Base-by-base conservation (phyloP, 2,888 invertebrate species). In the Argyra leucocephala region DNA sequence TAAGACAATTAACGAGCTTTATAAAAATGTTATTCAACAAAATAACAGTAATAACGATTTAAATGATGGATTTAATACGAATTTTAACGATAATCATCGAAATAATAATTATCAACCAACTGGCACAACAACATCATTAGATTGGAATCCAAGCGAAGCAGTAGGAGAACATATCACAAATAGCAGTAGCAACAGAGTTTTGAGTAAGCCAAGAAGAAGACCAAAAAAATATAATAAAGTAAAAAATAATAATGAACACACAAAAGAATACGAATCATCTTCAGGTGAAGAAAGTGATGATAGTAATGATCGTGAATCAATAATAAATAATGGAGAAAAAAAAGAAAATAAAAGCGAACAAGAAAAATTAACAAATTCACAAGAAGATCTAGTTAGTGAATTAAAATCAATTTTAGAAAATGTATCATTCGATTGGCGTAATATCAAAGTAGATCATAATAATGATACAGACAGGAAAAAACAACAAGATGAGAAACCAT, bases 351-450 rank as follows among this genome's bases (percentile, higher is more conserved):
- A 48, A 48, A 48, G 18, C 1, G 48, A 48, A 48, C 1, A 48
- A 15, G 48, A 48, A 18, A 48, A 48, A 48, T 48, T 48, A 18
- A 48, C 48, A 48, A 48, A 48, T 48, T 48, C 48, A 48, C 48
- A 48, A 48, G 48, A 48, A 48, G 48, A 48, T 48, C 18, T 48
- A 48, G 48, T 48, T 12, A 48, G 48, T 48, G 48, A 48, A 48
- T 48, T 48, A 48, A 48, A 48, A 48, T 48, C 48, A 48, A 48
- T 48, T 18, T 48, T 48, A 48, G 48, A 48, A 48, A 48, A 48
- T 48, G 48, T 48, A 48, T 48, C 48, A 48, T 48, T 48, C 15
- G 48, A 48, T 48, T 48, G 48, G 48, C 48, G 48, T 48, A 48
- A 48, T n/a, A 12, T 48, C 5, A 48, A 48, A 48, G 48, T 48